phyloP scores from a whole-genome alignment of 2,113 vertebrate genomes.

The Centropristis striata region DNA sequence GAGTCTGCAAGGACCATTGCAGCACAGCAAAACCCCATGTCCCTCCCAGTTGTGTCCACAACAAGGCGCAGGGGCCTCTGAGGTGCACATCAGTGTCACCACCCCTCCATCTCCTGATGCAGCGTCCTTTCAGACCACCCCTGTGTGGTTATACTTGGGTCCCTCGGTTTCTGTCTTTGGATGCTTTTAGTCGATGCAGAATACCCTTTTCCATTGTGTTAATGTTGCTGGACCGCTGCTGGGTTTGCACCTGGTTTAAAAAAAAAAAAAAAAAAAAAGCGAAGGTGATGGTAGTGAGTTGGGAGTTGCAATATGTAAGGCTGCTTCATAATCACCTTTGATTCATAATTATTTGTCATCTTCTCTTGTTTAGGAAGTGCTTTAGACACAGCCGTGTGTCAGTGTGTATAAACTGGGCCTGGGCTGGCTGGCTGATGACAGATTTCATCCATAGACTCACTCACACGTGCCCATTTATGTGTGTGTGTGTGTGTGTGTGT shows the following conservation, averaged over 20 bases:
- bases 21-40: slow-evolving; percentile 1
- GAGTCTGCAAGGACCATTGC: slow-evolving; percentile 68
- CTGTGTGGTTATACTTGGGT: neutral
- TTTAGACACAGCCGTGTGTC: slow-evolving; percentile 60
- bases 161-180: slow-evolving; percentile 28
- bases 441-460: slow-evolving; percentile 50
- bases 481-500: slow-evolving; percentile 22
- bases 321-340: slow-evolving; percentile 55
- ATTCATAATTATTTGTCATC: slow-evolving; percentile 40
- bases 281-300: slow-evolving; percentile 33
- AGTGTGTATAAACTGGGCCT: slow-evolving; percentile 42
- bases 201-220: slow-evolving; percentile 32
- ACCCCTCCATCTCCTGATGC: slow-evolving; percentile 5
- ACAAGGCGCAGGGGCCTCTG: slow-evolving; percentile 25
- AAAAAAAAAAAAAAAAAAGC: slow-evolving; percentile 3
- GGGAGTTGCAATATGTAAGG: slow-evolving; percentile 66
- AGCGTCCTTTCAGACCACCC: slow-evolving; percentile 30
- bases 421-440: slow-evolving; percentile 54
- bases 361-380: slow-evolving; percentile 65
- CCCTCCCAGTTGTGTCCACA: slow-evolving; percentile 18
- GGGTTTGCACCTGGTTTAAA: slow-evolving; percentile 37
- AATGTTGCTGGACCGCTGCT: slow-evolving; percentile 46
- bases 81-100: slow-evolving; percentile 21
- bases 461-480: slow-evolving; percentile 46
- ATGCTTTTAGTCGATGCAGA: slow-evolving; percentile 30